A percentile compares a stretch with the other conserved stretches of the same genome.
Evolutionary conservation across 2,888 invertebrate species (phyloP).

Genomic region (Escarpia spicata): DNA sequence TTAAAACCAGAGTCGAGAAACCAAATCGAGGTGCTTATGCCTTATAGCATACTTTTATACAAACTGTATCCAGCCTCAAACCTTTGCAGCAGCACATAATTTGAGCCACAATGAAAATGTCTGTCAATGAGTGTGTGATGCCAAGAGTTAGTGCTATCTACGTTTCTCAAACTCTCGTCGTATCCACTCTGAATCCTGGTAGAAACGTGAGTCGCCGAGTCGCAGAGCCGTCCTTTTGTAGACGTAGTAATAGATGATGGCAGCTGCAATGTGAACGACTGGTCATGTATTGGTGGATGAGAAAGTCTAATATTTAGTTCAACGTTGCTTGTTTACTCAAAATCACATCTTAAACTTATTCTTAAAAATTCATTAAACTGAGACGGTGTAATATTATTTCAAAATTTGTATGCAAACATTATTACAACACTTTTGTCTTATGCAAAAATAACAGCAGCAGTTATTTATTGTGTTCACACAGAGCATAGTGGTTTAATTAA

Average conservation of each 20-base stretch:
- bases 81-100: not conserved
- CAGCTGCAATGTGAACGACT: slow-evolving; percentile 69
- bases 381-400: not conserved
- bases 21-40: not conserved
- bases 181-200: slow-evolving; percentile 87
- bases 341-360: not conserved
- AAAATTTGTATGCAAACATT: too few relatives aligned
- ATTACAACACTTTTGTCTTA: too few relatives aligned
- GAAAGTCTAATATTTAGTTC: too few relatives aligned
- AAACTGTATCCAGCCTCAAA: not conserved
- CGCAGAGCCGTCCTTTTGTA: slow-evolving; percentile 88
- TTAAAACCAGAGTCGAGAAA: not conserved
- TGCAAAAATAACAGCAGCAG: too few relatives aligned
- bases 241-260: slow-evolving; percentile 87
- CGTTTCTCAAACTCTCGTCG: slow-evolving; percentile 69
- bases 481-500: too few relatives aligned
- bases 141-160: slow-evolving; percentile 44
- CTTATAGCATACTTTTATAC: too few relatives aligned
- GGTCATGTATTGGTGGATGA: too few relatives aligned
- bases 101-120: not conserved
- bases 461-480: too few relatives aligned
- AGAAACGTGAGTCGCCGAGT: slow-evolving; percentile 88
- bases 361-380: not conserved
- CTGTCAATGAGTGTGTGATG: not conserved
- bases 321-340: too few relatives aligned